Evolutionary conservation across 2,113 vertebrate species (phyloP).

Genomic region (Dinomys branickii): DNA sequence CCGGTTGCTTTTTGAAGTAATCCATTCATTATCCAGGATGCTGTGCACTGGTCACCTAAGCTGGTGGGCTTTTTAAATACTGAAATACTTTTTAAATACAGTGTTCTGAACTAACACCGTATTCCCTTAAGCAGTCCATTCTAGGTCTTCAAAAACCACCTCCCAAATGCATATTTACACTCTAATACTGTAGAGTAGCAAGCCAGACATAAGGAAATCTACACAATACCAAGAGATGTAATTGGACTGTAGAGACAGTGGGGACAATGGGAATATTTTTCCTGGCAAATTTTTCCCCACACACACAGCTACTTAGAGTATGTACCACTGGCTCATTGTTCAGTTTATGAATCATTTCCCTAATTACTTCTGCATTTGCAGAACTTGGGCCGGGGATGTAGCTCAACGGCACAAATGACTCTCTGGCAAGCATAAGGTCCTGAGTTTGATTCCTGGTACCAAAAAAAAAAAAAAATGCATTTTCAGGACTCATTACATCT

Average conservation of each 20-base stretch:
- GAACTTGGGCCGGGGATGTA: too few relatives aligned
- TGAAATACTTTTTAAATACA: too few relatives aligned
- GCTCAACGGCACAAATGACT: too few relatives aligned
- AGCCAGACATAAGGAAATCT: not conserved
- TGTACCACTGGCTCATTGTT: not conserved
- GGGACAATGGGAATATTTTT: not conserved
- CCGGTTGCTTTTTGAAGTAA: conserved; percentile 16
- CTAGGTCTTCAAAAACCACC: not conserved
- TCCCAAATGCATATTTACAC: too few relatives aligned
- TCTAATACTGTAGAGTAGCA: not conserved
- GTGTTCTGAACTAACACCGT: not conserved
- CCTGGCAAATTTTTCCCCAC: not conserved
- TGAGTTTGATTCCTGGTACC: too few relatives aligned
- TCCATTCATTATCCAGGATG: not conserved
- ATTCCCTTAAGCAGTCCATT: not conserved
- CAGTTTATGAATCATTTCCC: not conserved
- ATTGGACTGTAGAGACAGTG: not conserved
- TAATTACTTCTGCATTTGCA: not conserved
- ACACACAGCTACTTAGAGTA: not conserved
- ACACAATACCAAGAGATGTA: not conserved
- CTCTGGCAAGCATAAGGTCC: too few relatives aligned
- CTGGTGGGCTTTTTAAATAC: not conserved
- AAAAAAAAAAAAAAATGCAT: too few relatives aligned
- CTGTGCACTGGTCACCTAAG: not conserved
- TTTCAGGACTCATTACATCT: not conserved